phyloP scores from a whole-genome alignment of 2,888 invertebrate species.

The Athripsodes cinereus region DNA sequence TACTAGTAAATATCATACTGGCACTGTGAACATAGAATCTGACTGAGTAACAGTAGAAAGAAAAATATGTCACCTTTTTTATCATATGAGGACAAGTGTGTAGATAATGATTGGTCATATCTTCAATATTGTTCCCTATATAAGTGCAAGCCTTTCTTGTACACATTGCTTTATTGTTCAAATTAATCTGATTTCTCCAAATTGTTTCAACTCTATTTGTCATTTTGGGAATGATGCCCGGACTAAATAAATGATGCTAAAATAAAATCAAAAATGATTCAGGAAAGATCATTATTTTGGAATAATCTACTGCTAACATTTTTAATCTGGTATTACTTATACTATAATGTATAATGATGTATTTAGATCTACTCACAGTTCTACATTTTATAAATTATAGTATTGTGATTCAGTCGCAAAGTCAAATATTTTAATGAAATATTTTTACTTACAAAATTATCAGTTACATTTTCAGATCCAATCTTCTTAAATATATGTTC shows the following conservation, averaged over 20 bases:
- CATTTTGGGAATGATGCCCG: neutral
- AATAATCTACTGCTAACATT: neutral
- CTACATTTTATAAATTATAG: no score
- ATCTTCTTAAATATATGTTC: neutral
- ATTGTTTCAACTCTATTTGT: neutral
- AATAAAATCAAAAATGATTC: neutral
- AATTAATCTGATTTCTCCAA: neutral
- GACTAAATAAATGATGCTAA: neutral
- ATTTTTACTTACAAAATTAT: neutral
- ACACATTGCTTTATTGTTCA: neutral
- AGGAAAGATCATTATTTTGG: neutral
- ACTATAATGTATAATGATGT: no score
- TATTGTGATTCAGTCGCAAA: no score
- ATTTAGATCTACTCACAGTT: no score
- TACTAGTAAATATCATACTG: neutral
- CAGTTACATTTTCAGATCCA: neutral
- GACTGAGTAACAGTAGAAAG: neutral
- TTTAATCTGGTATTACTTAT: neutral
- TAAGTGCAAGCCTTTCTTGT: neutral
- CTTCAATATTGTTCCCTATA: neutral
- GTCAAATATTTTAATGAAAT: no score
- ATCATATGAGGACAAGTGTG: slow-evolving; percentile 3
- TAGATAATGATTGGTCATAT: slow-evolving; percentile 4
- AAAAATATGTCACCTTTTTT: neutral
- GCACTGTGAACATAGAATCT: neutral